phyloP scores from a whole-genome alignment of 2,888 invertebrate genomes.

The Volucella zonaria region DNA sequence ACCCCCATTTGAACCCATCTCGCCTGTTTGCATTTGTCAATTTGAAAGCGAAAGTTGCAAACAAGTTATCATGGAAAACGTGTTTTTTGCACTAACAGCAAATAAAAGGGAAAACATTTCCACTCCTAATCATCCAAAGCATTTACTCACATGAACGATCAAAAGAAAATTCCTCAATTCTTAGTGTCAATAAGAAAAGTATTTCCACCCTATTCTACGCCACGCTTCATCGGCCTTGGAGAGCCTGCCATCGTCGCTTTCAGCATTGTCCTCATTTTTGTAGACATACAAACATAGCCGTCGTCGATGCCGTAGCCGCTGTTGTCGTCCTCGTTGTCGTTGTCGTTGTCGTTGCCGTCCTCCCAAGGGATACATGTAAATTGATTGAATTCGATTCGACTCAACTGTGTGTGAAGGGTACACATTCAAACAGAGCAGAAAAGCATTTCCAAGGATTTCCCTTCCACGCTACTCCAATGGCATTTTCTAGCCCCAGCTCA shows the following conservation, averaged over 20 bases:
- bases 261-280: background rate
- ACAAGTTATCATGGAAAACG: slow-evolving; percentile 48
- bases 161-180: slow-evolving; percentile 71
- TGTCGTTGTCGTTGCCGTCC: slow-evolving; percentile 13
- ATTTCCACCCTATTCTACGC: slow-evolving; percentile 36
- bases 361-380: slow-evolving; percentile 68
- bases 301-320: background rate
- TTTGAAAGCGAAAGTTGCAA: slow-evolving; percentile 63
- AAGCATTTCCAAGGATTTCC: slow-evolving; percentile 41
- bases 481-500: too few species aligned
- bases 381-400: slow-evolving; percentile 73
- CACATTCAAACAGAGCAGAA: slow-evolving; percentile 57
- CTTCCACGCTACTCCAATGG: background rate
- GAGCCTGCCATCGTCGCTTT: background rate
- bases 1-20: background rate
- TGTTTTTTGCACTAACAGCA: slow-evolving; percentile 70
- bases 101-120: slow-evolving; percentile 65
- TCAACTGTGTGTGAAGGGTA: slow-evolving; percentile 57
- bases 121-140: slow-evolving; percentile 69
- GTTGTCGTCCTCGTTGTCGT: slow-evolving; percentile 17
- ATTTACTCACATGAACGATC: slow-evolving; percentile 67
- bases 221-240: background rate
- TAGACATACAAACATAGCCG: background rate
- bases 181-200: slow-evolving; percentile 68
- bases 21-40: slow-evolving; percentile 51